phyloP scores from a whole-genome alignment of 2,888 invertebrate genomes.

The Hyppa rectilinea region DNA sequence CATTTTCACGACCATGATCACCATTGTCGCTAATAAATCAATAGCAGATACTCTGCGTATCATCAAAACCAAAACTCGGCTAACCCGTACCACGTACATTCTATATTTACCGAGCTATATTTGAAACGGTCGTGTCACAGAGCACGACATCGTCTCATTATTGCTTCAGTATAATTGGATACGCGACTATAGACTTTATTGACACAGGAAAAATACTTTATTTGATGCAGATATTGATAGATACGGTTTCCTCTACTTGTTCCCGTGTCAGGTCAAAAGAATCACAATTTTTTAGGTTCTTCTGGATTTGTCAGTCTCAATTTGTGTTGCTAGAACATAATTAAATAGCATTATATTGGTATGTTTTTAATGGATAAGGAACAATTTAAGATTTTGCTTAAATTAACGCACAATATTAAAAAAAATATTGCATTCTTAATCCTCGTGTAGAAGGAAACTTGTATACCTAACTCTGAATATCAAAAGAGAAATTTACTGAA shows the following conservation, averaged over 20 bases:
- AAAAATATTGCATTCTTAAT: not conserved
- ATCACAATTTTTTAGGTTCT: not conserved
- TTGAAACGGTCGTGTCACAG: conserved; percentile 84
- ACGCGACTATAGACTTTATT: conserved; percentile 71
- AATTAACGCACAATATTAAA: not conserved
- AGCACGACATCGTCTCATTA: conserved; percentile 80
- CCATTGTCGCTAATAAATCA: conserved; percentile 61
- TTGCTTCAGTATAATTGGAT: conserved; percentile 66
- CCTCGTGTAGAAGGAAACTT: not conserved
- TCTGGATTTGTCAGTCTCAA: not conserved
- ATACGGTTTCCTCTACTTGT: conserved; percentile 25
- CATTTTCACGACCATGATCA: conserved; percentile 27
- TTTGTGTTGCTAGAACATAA: not conserved
- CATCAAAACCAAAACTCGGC: conserved; percentile 64
- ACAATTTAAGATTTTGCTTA: no score
- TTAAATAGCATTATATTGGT: not conserved
- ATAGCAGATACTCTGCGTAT: conserved; percentile 60
- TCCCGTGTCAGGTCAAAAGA: conserved; percentile 13
- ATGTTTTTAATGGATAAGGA: not conserved
- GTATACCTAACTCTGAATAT: conserved; percentile 12
- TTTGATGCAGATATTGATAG: conserved; percentile 41
- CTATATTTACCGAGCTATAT: conserved; percentile 86
- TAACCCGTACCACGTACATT: conserved; percentile 78
- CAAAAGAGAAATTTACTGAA: conserved; percentile 3
- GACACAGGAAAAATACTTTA: conserved; percentile 53